These are phyloP conservation scores for Megalurothrips usitatus DNA, from an alignment of 2,888 invertebrate genomes.

Conservation along the genomic window DNA sequence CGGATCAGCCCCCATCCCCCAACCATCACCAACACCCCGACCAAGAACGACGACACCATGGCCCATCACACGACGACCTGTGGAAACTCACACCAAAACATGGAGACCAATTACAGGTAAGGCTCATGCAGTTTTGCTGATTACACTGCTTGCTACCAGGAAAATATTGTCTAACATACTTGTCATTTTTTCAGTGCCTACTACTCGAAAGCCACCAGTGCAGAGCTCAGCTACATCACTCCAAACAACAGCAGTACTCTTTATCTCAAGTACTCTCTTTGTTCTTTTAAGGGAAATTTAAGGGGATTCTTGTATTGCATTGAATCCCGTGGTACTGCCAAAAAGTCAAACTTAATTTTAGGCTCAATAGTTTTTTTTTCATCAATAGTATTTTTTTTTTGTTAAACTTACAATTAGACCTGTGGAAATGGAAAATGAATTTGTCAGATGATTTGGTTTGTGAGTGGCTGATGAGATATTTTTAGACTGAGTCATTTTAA, in stretches of 20 bases:
- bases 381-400: neutral
- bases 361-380: neutral
- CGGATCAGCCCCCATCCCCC: slow-evolving; percentile 24
- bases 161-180: neutral
- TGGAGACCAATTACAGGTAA: slow-evolving; percentile 37
- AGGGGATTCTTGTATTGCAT: neutral
- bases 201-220: neutral
- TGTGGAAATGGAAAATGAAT: no score
- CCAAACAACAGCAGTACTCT: neutral
- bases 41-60: slow-evolving; percentile 30
- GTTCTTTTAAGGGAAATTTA: neutral
- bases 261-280: neutral
- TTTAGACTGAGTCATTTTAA: neutral
- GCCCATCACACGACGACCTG: slow-evolving; percentile 31
- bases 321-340: neutral
- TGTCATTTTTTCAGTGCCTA: neutral
- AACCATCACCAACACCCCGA: neutral
- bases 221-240: neutral
- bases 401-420: neutral
- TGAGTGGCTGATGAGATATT: neutral
- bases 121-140: neutral
- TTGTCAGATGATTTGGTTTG: no score
- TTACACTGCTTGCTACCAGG: neutral
- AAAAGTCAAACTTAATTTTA: neutral
- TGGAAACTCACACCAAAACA: slow-evolving; percentile 32